Evolutionary conservation across 2,888 invertebrate genomes (phyloP), one percentile per base, ranked within the genome.

Genomic region (Drosophila longiperda): DNA sequence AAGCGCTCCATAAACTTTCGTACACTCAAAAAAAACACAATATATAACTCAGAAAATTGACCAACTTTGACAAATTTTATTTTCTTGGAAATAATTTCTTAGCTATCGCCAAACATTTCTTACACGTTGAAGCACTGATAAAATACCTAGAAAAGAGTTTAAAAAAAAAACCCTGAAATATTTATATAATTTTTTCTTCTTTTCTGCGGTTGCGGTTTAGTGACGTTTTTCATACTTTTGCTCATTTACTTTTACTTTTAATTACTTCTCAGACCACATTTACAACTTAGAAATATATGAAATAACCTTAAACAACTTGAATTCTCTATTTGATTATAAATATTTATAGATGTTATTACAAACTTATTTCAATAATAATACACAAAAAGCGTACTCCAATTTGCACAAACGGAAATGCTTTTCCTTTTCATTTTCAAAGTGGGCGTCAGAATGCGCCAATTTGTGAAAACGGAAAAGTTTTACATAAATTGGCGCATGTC

Each of bases 1-100:
- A 23, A 29, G n/a, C 32, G 50, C 55, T 66, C 55, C 73, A 62
- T 60, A 60, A 70, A 75, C 70, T 67, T 62, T 34, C 20, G 11
- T 12, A 26, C 40, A 38, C 55, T 38, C n/a, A 9, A 5, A 34
- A 17, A 53, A 15, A 53, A 32, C n/a, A n/a, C 2, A n/a, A n/a
- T 11, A 11, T 9, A 23, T 3, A 23, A 7, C 45, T 23, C 4
- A 15, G 15, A 45, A 45, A 23, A 15, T 8, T 23, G 15, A 45
- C 7, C 4, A 15, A 3, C 15, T 23, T 23, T 8, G 23, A 23
- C 1, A 23, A 45, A 45, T 45, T 15, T 15, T 15, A 2, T 23
- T 23, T 7, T 15, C 23, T 45, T 23, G 3, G 7, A 8, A 45
- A 45, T 3, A 23, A 23, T 23, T 45, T 23, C 12, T 45, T 23